These are phyloP conservation scores for Drosophila takahashii DNA, from an alignment of 1,140 invertebrate genomes.

Conservation along the genomic window DNA sequence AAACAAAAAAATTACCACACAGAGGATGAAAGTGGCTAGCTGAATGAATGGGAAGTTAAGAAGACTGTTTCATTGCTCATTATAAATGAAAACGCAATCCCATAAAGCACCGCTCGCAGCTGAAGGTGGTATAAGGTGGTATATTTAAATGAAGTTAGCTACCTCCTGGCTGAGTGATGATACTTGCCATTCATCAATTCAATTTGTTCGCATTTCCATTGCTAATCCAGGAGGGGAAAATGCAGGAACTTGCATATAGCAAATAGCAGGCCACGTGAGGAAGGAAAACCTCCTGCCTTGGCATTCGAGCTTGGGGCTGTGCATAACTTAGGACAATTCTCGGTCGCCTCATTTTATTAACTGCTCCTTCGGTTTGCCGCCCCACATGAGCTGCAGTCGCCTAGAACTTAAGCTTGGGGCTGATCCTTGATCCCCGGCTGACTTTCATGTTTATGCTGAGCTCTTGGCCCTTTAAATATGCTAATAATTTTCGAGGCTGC, in stretches of 20 bases:
- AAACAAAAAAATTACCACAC: not conserved
- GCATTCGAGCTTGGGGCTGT: not conserved
- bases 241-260: slow-evolving; percentile 14
- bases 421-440: slow-evolving; percentile 10
- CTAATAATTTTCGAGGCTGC: slow-evolving; percentile 73
- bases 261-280: slow-evolving; percentile 24
- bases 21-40: slow-evolving; percentile 16
- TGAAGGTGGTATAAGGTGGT: slow-evolving; percentile 8
- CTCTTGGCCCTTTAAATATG: slow-evolving; percentile 65
- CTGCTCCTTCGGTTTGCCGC: slow-evolving; percentile 15
- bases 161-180: slow-evolving; percentile 15
- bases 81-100: slow-evolving; percentile 17
- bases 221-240: slow-evolving; percentile 30
- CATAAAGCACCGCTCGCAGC: slow-evolving; percentile 10
- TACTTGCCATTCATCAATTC: slow-evolving; percentile 40
- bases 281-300: slow-evolving; percentile 6
- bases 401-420: slow-evolving; percentile 16
- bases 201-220: slow-evolving; percentile 53
- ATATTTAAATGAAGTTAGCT: slow-evolving; percentile 19
- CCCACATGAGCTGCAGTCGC: slow-evolving; percentile 52
- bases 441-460: slow-evolving; percentile 53
- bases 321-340: slow-evolving; percentile 65
- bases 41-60: slow-evolving; percentile 6
- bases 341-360: slow-evolving; percentile 53
- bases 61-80: not conserved